Conservation (phyloP, 37 sponge, comb jelly and placozoan species). For the Crambe crambe region DNA sequence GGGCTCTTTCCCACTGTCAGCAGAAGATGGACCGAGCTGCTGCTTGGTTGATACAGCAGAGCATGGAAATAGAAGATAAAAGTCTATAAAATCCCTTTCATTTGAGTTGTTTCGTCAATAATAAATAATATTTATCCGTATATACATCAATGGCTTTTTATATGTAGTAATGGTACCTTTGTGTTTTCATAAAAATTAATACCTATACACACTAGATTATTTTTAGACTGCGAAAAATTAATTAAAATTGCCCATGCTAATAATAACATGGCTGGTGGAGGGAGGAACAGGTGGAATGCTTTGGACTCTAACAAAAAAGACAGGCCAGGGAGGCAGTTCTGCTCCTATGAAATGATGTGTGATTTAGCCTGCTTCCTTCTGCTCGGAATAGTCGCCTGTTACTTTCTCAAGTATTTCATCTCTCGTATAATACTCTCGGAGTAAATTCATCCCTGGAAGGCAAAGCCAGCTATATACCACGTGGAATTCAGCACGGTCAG, state of each 20-base stretch:
- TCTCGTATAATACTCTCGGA: too few relatives aligned
- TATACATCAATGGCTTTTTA: background rate
- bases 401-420: background rate
- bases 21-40: conserved; percentile 66
- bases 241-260: background rate
- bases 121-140: too few relatives aligned
- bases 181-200: too few relatives aligned
- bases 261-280: background rate
- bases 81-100: background rate
- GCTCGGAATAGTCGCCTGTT: background rate
- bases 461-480: too few relatives aligned
- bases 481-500: too few relatives aligned
- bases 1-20: conserved; percentile 68
- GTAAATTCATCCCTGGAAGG: too few relatives aligned
- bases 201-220: background rate
- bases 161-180: background rate
- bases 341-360: conserved; percentile 21
- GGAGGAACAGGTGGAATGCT: background rate
- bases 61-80: conserved; percentile 10
- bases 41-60: conserved; percentile 59
- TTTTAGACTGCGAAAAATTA: background rate
- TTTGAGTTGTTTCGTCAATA: too few relatives aligned
- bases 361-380: conserved; percentile 20
- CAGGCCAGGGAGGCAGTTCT: background rate
- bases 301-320: too few relatives aligned